Evolutionary conservation across 1,140 invertebrate species (phyloP).

Genomic region (Aphaenogaster rudis): DNA sequence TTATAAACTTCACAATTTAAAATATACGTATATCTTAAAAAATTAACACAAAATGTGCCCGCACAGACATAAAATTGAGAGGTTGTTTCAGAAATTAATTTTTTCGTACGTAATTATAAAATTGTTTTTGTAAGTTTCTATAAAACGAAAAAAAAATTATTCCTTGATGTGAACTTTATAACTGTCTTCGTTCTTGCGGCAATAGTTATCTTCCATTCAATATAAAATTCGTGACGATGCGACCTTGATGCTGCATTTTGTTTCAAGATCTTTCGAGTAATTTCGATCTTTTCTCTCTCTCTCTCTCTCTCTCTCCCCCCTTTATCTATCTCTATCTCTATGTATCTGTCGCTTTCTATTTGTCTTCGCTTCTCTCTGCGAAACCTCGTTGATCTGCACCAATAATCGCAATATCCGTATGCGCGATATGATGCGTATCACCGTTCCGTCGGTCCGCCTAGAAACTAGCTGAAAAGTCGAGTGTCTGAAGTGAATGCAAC

Average conservation of each 20-base stretch:
- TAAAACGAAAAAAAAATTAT: neutral
- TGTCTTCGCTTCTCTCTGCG: neutral
- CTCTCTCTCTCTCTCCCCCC: neutral
- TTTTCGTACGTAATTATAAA: neutral
- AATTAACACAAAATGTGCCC: neutral
- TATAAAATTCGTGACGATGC: slow-evolving; percentile 55
- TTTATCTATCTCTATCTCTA: neutral
- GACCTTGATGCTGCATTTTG: slow-evolving; percentile 63
- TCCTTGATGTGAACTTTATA: slow-evolving; percentile 40
- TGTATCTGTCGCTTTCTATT: slow-evolving; percentile 29
- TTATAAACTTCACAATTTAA: slow-evolving; percentile 10
- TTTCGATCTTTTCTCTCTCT: slow-evolving; percentile 47
- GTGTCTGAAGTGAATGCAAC: slow-evolving; percentile 23
- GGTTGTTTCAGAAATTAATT: neutral
- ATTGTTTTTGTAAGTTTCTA: neutral
- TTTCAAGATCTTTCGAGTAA: slow-evolving; percentile 49
- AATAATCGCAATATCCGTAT: slow-evolving; percentile 71
- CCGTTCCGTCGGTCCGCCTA: slow-evolving; percentile 48
- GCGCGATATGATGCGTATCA: slow-evolving; percentile 44
- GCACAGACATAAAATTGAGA: neutral
- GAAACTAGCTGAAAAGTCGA: slow-evolving; percentile 55
- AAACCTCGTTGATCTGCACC: slow-evolving; percentile 69
- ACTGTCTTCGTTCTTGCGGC: slow-evolving; percentile 45
- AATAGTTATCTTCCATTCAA: slow-evolving; percentile 52
- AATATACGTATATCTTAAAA: neutral